Base-by-base conservation (phyloP, 2,797 vertebrate genomes). In the Labroides dimidiatus region DNA sequence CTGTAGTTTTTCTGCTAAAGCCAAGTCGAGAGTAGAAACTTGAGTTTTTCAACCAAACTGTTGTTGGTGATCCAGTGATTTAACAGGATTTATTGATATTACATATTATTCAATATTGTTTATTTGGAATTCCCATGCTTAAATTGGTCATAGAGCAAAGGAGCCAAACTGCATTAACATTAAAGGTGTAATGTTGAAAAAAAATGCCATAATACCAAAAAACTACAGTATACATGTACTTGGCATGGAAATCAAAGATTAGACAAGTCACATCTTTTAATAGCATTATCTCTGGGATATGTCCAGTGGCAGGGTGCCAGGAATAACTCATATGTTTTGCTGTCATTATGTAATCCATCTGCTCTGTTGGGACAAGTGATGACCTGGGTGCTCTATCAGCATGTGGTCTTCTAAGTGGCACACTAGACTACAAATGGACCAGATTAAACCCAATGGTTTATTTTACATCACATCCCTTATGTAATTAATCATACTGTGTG, bases 271-370 rank as follows among this genome's bases (percentile, higher is more conserved):
- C 69, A 73, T 81, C 56, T 67, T 59, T 67, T 72, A 85, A 78
- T 52, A 75, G 60, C 39, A 64, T 60, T 72, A 77, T 74, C 23
- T 52, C 55, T 76, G 21, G 45, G 36, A 74, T 57, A 60, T 61
- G 50, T 54, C 64, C 58, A 66, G 48, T 13, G 58, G 68, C 54
- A 80, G 47, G 61, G 50, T 68, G 64, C 43, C 75, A 80, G 27
- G 24, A 60, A 75, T 14, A 82, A 49, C 57, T 66, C 73, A 77
- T 67, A 69, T 68, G 72, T 73, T 79, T 75, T 64, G 57, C 66
- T 72, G 44, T 44, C 75, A 77, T 77, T 77, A 81, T 71, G 66
- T 81, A 87, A 90, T 78, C 77, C 67, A 64, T 82, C 52, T 81
- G 75, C 58, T 76, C 33, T 67, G 49, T 69, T 57, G 61, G 69